Percentiles rank a stretch among this genome's conserved stretches.
Conservation (phyloP, 2,113 vertebrate species). For the Halcyon senegalensis region DNA sequence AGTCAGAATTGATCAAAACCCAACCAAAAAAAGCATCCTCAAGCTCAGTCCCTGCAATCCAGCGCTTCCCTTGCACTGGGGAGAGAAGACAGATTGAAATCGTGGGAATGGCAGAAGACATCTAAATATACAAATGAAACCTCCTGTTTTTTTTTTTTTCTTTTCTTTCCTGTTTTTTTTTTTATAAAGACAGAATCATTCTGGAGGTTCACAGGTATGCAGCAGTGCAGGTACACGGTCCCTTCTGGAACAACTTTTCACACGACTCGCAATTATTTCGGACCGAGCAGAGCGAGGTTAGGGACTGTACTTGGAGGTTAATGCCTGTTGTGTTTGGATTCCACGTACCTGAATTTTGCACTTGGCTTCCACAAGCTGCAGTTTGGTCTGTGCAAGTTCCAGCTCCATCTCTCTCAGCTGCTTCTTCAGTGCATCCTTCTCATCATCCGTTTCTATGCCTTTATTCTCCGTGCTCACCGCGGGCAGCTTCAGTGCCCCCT, state of each 20-base stretch:
- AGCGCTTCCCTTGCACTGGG: neutral
- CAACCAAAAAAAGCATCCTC: neutral
- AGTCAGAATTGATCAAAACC: constrained; percentile 9
- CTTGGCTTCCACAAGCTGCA: constrained; percentile 98
- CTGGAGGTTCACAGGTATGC: neutral
- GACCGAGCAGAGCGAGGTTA: neutral
- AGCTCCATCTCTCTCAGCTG: constrained; percentile 96
- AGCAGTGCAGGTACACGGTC: neutral
- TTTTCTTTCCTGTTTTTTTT: neutral
- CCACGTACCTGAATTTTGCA: constrained; percentile 95
- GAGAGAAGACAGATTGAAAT: neutral
- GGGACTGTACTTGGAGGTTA: neutral
- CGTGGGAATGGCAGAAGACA: neutral
- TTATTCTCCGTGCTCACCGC: constrained; percentile 73
- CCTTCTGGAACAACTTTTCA: neutral
- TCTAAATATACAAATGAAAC: neutral
- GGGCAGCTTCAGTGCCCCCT: constrained; percentile 83
- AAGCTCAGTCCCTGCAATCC: neutral
- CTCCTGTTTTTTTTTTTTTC: neutral
- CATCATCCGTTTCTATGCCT: constrained; percentile 84
- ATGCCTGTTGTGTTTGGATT: neutral
- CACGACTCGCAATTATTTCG: neutral
- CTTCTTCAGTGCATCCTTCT: constrained; percentile 93
- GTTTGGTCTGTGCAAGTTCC: constrained; percentile 98
- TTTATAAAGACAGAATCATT: neutral